Evolutionary conservation across 2,888 invertebrate species (phyloP), one percentile per base, ranked within the genome.

Genomic region (Oxytorus armatus): DNA sequence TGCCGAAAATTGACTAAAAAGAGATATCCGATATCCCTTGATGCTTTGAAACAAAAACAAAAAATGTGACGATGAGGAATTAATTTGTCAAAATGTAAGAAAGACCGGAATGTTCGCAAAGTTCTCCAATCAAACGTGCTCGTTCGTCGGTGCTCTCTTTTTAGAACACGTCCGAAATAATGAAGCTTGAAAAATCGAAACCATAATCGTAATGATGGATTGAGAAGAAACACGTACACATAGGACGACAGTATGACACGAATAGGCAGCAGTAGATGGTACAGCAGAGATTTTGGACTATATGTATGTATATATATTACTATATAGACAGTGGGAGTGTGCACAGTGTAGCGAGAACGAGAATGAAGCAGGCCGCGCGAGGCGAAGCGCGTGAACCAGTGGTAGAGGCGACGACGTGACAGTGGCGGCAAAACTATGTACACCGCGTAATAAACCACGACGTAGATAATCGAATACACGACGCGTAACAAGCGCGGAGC

Each of bases 401-500:
- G 16, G 42, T 18, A 44, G 53, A 72, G 53, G 80, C 63, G 68
- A 68, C 72, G 68, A 73, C 80, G 73, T 73, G 77, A 80, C 72
- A 55, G 53, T 63, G 53, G 61, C 36, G 55, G 53, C 25, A 33
- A 72, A 77, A 72, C 80, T 73, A 68, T 57, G 65, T 79, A 49
- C 44, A 49, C 53, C 82, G 83, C 82, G 86, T 90, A 89, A 90
- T 90, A 90, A 89, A 90, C 86, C 89, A 89, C 85, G 84, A 86
- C 87, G 84, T 85, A 88, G 89, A 90, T 90, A 91, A 91, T 90
- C 89, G 88, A 90, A 90, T 90, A 89, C 89, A 90, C 87, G 90
- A 88, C 87, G 88, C 87, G 88, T 90, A 90, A 90, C 90, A 87
- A 89, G 90, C 83, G 84, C 82, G 82, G 77, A 82, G 84, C 83